These are phyloP conservation scores for Lophotis ruficrista DNA, from an alignment of 2,113 vertebrate genomes.

Conservation along the genomic window DNA sequence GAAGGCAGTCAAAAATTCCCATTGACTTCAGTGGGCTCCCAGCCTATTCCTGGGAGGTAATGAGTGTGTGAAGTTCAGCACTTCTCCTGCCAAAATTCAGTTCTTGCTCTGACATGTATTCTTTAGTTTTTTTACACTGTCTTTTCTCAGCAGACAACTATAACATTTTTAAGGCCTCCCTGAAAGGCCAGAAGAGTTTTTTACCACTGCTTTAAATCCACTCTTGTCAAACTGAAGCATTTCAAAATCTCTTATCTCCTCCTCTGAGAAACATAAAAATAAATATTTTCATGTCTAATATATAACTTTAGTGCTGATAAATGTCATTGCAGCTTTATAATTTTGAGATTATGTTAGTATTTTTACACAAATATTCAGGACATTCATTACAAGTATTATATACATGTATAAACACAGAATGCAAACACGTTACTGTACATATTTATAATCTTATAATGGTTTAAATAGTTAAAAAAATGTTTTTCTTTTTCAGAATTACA, in stretches of 20 bases:
- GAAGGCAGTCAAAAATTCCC: slow-evolving; percentile 44
- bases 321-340: not conserved
- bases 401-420: not conserved
- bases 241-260: not conserved
- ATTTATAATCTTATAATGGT: not conserved
- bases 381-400: not conserved
- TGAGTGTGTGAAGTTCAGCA: slow-evolving; percentile 24
- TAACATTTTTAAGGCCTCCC: not conserved
- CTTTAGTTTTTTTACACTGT: not conserved
- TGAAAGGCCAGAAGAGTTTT: not conserved
- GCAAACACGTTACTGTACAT: not conserved
- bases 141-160: not conserved
- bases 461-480: not conserved
- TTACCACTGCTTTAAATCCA: not conserved
- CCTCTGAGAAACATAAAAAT: not conserved
- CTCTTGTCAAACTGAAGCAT: not conserved
- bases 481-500: not conserved
- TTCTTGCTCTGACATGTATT: slow-evolving; percentile 52
- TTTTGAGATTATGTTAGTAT: not conserved
- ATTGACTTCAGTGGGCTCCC: slow-evolving; percentile 1
- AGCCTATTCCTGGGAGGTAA: slow-evolving; percentile 45
- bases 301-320: not conserved
- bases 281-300: not conserved
- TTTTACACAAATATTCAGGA: not conserved
- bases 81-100: slow-evolving; percentile 14